Evolutionary conservation across 1,140 invertebrate genomes (phyloP).

Genomic region (Microplitis demolitor): DNA sequence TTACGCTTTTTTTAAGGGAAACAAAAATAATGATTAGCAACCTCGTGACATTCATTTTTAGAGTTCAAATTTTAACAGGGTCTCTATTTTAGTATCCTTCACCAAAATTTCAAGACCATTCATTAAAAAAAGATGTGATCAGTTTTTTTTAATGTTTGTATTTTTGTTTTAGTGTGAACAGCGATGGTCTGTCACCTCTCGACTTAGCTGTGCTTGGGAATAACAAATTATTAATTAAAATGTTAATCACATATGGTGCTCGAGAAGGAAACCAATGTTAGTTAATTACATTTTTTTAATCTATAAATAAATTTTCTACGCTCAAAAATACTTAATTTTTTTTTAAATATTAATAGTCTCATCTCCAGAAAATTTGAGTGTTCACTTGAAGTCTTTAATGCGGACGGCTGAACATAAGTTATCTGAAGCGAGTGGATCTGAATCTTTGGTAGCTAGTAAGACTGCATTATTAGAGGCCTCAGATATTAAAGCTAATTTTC

Average conservation of each 20-base stretch:
- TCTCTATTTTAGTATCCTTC: neutral
- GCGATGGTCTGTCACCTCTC: conserved; percentile 84
- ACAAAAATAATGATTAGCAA: too few species aligned
- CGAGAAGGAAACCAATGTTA: conserved; percentile 88
- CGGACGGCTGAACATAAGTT: conserved; percentile 80
- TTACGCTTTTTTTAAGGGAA: too few species aligned
- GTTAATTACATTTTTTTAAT: conserved; percentile 51
- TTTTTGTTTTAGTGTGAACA: conserved; percentile 71
- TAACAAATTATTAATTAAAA: conserved; percentile 83
- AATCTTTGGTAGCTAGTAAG: conserved; percentile 33
- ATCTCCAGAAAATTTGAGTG: conserved; percentile 71
- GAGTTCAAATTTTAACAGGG: neutral
- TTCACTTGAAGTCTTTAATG: conserved; percentile 75
- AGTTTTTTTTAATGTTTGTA: neutral
- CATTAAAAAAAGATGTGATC: too few species aligned
- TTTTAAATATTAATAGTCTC: conserved; percentile 67
- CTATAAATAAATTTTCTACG: neutral
- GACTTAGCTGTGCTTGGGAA: conserved; percentile 90
- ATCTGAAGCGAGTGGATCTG: conserved; percentile 70
- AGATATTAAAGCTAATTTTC: conserved; percentile 61
- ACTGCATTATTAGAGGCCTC: conserved; percentile 56
- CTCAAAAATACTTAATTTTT: neutral
- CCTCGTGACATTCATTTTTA: too few species aligned
- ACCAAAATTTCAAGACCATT: neutral
- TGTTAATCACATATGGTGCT: conserved; percentile 86